Percentiles rank a stretch among this genome's conserved stretches.
Conservation (phyloP, 2,113 vertebrate genomes). For the Lipotes vexillifer region DNA sequence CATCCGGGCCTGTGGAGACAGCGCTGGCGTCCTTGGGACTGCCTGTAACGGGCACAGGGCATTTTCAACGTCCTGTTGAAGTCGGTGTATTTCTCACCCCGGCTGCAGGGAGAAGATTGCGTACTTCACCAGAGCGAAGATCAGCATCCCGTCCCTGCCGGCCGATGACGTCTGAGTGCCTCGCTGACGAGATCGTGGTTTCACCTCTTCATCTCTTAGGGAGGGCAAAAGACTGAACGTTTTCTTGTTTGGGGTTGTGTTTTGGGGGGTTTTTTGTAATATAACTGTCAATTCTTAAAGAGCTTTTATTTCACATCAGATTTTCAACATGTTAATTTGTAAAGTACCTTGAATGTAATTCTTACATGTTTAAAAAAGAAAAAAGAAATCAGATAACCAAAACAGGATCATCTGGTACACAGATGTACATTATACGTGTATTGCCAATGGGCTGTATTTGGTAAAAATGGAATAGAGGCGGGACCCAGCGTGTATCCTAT, state of each 20-base stretch:
- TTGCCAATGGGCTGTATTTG: slow-evolving; percentile 64
- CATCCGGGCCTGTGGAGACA: not conserved
- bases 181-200: slow-evolving; percentile 47
- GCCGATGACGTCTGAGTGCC: slow-evolving; percentile 85
- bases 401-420: slow-evolving; percentile 73
- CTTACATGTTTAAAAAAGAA: slow-evolving; percentile 64
- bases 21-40: not conserved
- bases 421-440: slow-evolving; percentile 74
- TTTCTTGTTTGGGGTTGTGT: slow-evolving; percentile 32
- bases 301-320: slow-evolving; percentile 71
- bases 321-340: slow-evolving; percentile 74
- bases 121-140: slow-evolving; percentile 88
- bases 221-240: slow-evolving; percentile 12
- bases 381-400: slow-evolving; percentile 72
- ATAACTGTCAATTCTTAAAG: slow-evolving; percentile 61
- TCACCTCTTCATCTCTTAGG: slow-evolving; percentile 19
- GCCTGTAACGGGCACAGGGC: rapidly evolving
- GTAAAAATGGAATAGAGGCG: slow-evolving; percentile 65
- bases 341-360: slow-evolving; percentile 76
- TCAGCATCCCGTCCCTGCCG: slow-evolving; percentile 86
- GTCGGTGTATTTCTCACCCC: not conserved
- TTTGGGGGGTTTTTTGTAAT: slow-evolving; percentile 34
- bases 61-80: not conserved
- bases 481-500: slow-evolving; percentile 43
- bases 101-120: slow-evolving; percentile 87